Evolutionary conservation across 2,888 invertebrate species (phyloP), one percentile per base, ranked within the genome.

Genomic region (Limulus polyphemus): DNA sequence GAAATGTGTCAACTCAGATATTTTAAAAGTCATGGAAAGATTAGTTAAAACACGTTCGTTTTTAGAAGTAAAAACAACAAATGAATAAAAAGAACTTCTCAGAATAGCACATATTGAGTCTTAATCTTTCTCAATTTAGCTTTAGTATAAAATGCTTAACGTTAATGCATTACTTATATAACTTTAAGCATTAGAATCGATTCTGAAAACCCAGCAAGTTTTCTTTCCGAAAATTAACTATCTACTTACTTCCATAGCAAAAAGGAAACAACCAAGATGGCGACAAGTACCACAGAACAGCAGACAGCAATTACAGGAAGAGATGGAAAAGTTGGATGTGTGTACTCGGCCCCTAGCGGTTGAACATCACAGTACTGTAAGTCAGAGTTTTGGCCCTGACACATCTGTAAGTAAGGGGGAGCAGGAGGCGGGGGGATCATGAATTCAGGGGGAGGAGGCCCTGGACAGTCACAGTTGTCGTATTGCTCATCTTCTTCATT

Each of bases 181-280:
- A 3, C 32, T 32, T 32, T 32, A 32, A 32, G 32, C 4, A 32
- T 4, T 32, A 32, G 4, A 32, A 32, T 32, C n/a, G n/a, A n/a
- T n/a, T n/a, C 32, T 32, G 32, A 32, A 32, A 32, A 32, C 32
- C 32, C 32, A 32, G 32, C 32, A 32, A 32, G 32, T 32, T 32
- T 32, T 32, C 32, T 32, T 32, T 32, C 32, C 32, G 14, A 54
- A 54, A 54, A 13, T 54, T 54, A 11, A 11, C 0, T 84, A 86
- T n/a, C n/a, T 32, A 48, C 65, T 65, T 49, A 65, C 65, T 62
- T 55, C 65, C 65, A 65, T 10, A 65, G 47, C 10, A 65, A 62
- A 51, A 65, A 65, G 10, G 65, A 62, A 7, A 62, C 65, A 14
- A 65, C 65, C 54, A 65, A 61, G 59, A 65, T 59, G 56, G 65